Base-by-base conservation (phyloP, 2,113 vertebrate genomes). In the Macroglossus sobrinus region DNA sequence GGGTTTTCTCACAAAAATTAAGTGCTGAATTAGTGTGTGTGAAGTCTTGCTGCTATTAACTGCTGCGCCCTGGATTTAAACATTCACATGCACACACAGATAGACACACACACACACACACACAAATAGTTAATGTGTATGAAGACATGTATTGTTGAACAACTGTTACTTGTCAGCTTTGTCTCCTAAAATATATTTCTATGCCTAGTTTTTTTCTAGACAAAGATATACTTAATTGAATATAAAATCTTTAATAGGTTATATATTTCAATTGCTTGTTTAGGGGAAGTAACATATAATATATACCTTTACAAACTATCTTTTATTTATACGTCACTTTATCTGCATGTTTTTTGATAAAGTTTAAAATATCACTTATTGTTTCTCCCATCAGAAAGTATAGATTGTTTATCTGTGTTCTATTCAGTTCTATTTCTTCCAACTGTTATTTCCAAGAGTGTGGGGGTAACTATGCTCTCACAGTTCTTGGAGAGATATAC, bases 141-240 rank as follows among this genome's bases (percentile, higher is more conserved):
- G 50, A 68, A 91, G 10, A 59, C 22, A 91, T 2, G 24, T 5
- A 47, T 4, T 35, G 0, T 53, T 89, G 71, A 75, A 7, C 88
- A 97, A 90, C 47, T 57, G 22, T 92, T 87, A 82, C 19, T 86
- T 94, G 59, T 74, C 63, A 92, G 72, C 4, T 82, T 91, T 91
- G 22, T 16, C 30, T 97, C 91, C 91, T 94, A 97, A 97, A 96
- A 57, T 71, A 93, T 22, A 92, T 94, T 97, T 94, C 76, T 81
- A 28, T 90, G 74, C 21, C 64, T 61, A 87, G 5, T 94, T 92
- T 84, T 78, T 87, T 94, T 95, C 71, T 92, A 97, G 94, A 94
- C 14, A 84, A 91, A 86, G 15, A 95, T 4, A 85, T 43, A 61
- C 1, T 35, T 26, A 71, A 40, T 13, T 33, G 19, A 57, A 53